Conservation (phyloP, 2,797 vertebrate genomes). For the Sitta carolinensis region DNA sequence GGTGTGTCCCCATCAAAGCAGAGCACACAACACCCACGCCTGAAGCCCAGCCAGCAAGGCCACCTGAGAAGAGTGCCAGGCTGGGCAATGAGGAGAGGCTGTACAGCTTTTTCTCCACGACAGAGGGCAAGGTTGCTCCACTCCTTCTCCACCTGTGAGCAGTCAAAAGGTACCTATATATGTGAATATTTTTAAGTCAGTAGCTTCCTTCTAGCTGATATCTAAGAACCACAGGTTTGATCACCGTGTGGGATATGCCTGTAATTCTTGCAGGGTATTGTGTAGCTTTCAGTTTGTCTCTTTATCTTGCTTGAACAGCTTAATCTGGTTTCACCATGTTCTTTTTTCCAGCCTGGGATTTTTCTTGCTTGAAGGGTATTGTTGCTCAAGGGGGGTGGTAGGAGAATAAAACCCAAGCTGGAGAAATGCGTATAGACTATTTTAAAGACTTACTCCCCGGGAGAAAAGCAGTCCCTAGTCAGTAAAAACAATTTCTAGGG, state of each 20-base stretch:
- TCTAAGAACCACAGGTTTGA: background rate
- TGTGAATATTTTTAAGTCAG: background rate
- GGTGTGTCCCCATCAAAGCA: background rate
- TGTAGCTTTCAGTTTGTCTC: background rate
- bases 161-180: background rate
- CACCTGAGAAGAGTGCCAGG: background rate
- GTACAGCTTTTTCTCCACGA: background rate
- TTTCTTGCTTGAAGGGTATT: background rate
- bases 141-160: background rate
- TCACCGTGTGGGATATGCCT: background rate
- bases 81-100: background rate
- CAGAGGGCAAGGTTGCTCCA: background rate
- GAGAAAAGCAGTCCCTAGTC: background rate
- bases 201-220: background rate
- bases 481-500: slow-evolving; percentile 22
- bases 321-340: background rate
- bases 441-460: background rate
- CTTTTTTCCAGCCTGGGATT: background rate
- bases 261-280: background rate
- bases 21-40: background rate
- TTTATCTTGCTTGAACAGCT: slow-evolving; percentile 24
- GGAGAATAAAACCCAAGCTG: background rate
- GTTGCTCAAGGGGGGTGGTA: background rate
- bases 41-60: background rate
- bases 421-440: background rate